These are phyloP conservation scores for Calypte anna DNA, from an alignment of 2,113 vertebrate genomes.

Conservation along the genomic window DNA sequence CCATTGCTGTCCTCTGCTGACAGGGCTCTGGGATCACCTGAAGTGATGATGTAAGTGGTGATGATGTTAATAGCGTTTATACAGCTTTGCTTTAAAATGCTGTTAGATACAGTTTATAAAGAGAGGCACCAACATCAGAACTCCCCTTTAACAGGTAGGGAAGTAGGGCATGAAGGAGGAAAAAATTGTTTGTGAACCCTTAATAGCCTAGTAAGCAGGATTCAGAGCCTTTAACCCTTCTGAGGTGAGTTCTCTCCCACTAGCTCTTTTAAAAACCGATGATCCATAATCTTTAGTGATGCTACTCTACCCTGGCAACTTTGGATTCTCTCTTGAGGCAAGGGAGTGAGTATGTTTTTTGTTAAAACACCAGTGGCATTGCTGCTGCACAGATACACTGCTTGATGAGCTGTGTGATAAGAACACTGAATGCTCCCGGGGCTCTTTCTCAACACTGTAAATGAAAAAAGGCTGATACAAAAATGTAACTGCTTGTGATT, in stretches of 20 bases:
- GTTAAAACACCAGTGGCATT: not conserved
- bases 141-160: not conserved
- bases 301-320: not conserved
- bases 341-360: not conserved
- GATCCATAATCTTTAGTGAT: not conserved
- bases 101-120: not conserved
- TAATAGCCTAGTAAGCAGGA: not conserved
- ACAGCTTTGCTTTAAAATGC: not conserved
- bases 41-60: not conserved
- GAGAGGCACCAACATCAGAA: not conserved
- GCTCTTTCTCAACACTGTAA: not conserved
- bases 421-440: not conserved
- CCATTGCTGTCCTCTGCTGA: not conserved
- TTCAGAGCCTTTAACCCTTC: not conserved
- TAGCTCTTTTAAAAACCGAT: not conserved
- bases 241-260: not conserved
- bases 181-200: not conserved
- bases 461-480: not conserved
- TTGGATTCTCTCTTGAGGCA: not conserved
- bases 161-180: not conserved
- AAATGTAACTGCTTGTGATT: not conserved
- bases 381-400: not conserved
- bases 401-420: not conserved
- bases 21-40: rapidly evolving
- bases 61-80: not conserved